Conservation (phyloP, 2,797 vertebrate species). For the Anguilla megastoma region DNA sequence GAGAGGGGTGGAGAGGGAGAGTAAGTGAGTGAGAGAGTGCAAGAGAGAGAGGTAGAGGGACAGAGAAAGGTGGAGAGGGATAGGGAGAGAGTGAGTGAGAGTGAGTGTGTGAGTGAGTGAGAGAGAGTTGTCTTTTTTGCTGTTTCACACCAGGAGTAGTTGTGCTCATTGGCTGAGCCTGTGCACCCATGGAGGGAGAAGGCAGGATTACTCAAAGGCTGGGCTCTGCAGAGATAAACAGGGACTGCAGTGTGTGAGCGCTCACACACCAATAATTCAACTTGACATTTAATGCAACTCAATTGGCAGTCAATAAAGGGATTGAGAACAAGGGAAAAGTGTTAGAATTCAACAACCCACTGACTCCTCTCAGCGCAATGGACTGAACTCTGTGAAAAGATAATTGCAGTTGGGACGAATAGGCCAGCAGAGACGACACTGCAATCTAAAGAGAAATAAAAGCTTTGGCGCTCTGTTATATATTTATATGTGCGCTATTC, state of each 20-base stretch:
- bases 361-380: slow-evolving; percentile 44
- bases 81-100: not conserved
- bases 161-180: slow-evolving; percentile 52
- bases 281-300: slow-evolving; percentile 54
- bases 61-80: no score
- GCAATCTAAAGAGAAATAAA: slow-evolving; percentile 21
- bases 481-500: not conserved
- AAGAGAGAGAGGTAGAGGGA: no score
- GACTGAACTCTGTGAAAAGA: slow-evolving; percentile 31
- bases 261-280: slow-evolving; percentile 52
- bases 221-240: slow-evolving; percentile 49
- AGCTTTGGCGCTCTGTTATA: not conserved
- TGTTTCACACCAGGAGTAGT: slow-evolving; percentile 16
- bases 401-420: slow-evolving; percentile 29
- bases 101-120: not conserved
- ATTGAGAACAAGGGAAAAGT: slow-evolving; percentile 47
- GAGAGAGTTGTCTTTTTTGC: slow-evolving; percentile 13
- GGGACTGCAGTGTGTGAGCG: slow-evolving; percentile 48
- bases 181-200: slow-evolving; percentile 44
- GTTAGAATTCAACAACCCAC: slow-evolving; percentile 44
- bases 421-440: not conserved
- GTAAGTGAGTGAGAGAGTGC: no score
- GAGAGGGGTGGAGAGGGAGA: no score
- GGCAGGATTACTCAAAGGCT: slow-evolving; percentile 41
- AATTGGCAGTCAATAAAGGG: slow-evolving; percentile 56